Base-by-base conservation (phyloP, 2,797 vertebrate genomes). In the Lophura swinhoii region DNA sequence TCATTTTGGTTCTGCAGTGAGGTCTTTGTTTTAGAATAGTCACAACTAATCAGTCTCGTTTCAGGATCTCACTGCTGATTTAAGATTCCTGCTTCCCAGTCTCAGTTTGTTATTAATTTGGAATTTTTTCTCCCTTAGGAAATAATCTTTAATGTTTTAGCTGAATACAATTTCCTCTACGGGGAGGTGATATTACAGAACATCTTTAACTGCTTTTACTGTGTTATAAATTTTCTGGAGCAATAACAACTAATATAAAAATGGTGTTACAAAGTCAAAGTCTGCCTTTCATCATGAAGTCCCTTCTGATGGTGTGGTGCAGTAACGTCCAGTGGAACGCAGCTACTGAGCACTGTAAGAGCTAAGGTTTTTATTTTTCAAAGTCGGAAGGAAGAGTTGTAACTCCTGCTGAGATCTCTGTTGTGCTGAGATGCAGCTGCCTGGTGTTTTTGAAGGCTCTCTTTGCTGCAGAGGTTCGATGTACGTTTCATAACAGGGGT, bases 221-320 rank as follows among this genome's bases (percentile, higher is more conserved):
- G 68, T 18, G 6, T 58, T 83, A 85, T 22, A 66, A 23, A 13
- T 85, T 86, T 86, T 80, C 64, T 84, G 31, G 43, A 37, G 26
- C 53, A 21, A 23, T 76, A 9, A 23, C 0, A 1, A 8, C 24
- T 43, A 62, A 5, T 55, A 22, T n/a, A 33, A 58, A 62, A 58
- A 13, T 33, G 78, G 41, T 66, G 51, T 71, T 48, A 46, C 68
- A 13, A 70, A 76, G 37, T 73, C 14, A 10, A 66, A 83, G 31
- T 69, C 62, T 6, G 28, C n/a, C 16, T 93, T 74, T 70, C 22
- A 67, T 75, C 29, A 41, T 84, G 33, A 82, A 87, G 69, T 82
- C n/a, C 28, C 7, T 81, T 68, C 55, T n/a, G 10, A 14, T 60
- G 51, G 33, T 69, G 35, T 88, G 62, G 79, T 63, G 64, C 7